Evolutionary conservation across 2,888 invertebrate genomes (phyloP).

Genomic region (Ecdyonurus torrentis): DNA sequence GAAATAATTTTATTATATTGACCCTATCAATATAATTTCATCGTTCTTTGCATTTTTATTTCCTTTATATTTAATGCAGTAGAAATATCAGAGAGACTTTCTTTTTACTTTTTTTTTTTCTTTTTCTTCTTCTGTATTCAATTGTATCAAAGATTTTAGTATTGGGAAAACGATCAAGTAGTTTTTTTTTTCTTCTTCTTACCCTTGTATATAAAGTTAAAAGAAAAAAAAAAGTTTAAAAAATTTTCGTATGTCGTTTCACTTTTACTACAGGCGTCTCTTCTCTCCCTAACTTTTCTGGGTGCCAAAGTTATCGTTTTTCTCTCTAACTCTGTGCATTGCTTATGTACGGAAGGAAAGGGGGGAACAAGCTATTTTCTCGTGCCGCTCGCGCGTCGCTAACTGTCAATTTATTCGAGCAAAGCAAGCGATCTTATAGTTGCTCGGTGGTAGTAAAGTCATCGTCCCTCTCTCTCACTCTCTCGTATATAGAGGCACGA

Average conservation of each 20-base stretch:
- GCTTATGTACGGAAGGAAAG: not conserved
- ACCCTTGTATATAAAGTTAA: no score
- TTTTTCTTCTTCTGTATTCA: no score
- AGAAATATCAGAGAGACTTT: no score
- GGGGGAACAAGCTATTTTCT: conserved; percentile 2
- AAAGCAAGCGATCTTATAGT: conserved; percentile 9
- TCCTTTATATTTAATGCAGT: not conserved
- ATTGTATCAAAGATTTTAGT: not conserved
- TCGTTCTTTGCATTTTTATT: not conserved
- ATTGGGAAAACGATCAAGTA: not conserved
- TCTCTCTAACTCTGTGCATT: not conserved
- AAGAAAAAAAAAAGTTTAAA: not conserved
- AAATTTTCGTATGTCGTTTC: no score
- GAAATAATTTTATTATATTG: not conserved
- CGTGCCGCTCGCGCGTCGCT: conserved; percentile 6
- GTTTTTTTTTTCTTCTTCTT: not conserved
- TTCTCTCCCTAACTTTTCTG: not conserved
- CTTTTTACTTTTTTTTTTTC: no score
- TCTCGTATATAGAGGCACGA: not conserved
- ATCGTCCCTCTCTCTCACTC: no score
- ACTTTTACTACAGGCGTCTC: not conserved
- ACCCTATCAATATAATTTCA: not conserved
- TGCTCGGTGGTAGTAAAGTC: not conserved
- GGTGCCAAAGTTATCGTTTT: not conserved
- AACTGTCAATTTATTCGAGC: conserved; percentile 12